Evolutionary conservation across 1,140 invertebrate species (phyloP).

Genomic region (Wasmannia auropunctata): DNA sequence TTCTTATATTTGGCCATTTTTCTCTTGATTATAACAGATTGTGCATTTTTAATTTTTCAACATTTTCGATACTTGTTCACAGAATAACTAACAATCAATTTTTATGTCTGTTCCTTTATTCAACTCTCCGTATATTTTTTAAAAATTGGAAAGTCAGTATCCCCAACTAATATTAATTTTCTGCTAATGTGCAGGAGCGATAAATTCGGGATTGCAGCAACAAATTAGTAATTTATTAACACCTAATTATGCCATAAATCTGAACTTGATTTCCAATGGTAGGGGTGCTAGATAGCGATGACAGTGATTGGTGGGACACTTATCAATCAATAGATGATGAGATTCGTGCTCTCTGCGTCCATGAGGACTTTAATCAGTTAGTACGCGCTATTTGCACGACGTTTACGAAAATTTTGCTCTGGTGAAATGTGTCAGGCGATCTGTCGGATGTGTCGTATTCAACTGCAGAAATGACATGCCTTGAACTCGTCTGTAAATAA

Average conservation of each 20-base stretch:
- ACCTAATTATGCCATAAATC: constrained; percentile 2
- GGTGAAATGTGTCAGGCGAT: neutral
- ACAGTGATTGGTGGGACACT: constrained; percentile 38
- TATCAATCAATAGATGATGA: constrained; percentile 57
- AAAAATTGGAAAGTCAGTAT: neutral
- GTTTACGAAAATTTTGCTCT: neutral
- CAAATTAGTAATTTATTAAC: constrained; percentile 19
- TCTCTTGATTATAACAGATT: too few species aligned
- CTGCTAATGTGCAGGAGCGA: neutral
- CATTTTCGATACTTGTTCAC: neutral
- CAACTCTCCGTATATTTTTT: neutral
- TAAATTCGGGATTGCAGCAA: neutral
- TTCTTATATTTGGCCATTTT: neutral
- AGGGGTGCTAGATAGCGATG: neutral
- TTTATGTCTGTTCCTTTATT: neutral
- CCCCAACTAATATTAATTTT: neutral
- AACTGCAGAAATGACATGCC: neutral
- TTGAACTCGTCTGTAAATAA: neutral
- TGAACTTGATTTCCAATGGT: neutral
- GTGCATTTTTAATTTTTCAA: neutral
- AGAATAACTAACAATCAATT: neutral
- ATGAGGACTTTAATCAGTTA: constrained; percentile 26
- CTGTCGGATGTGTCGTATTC: neutral
- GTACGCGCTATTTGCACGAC: constrained; percentile 29
- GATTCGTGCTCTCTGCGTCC: constrained; percentile 14